These are phyloP conservation scores for Etia nguti DNA, from an alignment of 2,113 vertebrate genomes.

Conservation along the genomic window DNA sequence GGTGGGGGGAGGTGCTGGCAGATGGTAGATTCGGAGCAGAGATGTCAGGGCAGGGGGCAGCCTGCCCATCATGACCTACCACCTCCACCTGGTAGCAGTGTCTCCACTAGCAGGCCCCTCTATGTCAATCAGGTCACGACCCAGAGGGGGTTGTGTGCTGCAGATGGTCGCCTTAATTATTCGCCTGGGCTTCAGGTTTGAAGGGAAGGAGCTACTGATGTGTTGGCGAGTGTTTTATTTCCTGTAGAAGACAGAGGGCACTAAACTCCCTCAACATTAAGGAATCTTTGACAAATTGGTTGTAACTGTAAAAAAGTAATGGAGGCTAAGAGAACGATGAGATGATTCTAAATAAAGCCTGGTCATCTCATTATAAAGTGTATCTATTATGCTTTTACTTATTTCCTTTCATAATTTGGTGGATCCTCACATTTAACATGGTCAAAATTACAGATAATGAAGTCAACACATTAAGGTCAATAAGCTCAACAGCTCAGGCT, in stretches of 20 bases:
- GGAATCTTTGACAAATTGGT: not conserved
- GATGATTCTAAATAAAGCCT: not conserved
- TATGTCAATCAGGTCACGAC: constrained; percentile 51
- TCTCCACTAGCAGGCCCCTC: constrained; percentile 39
- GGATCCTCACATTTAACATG: not conserved
- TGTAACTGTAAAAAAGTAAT: not conserved
- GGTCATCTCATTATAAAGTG: not conserved
- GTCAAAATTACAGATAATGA: not conserved
- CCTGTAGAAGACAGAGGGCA: not conserved
- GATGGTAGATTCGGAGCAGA: constrained; percentile 72
- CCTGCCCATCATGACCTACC: constrained; percentile 50
- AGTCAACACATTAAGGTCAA: not conserved
- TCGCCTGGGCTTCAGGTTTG: not conserved
- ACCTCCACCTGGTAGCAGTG: constrained; percentile 72
- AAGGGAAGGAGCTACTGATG: not conserved
- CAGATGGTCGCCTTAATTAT: constrained; percentile 69
- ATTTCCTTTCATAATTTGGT: not conserved
- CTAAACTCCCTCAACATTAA: not conserved
- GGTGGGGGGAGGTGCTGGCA: constrained; percentile 42
- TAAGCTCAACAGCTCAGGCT: not conserved
- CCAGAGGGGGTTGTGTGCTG: constrained; percentile 22
- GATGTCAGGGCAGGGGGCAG: constrained; percentile 53
- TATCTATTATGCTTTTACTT: not conserved
- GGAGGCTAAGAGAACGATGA: not conserved
- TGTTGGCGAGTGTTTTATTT: not conserved